A percentile compares a stretch with the other conserved stretches of the same genome.
These are phyloP conservation scores for Microtus oregoni DNA, from an alignment of 2,113 vertebrate species.

Conservation along the genomic window DNA sequence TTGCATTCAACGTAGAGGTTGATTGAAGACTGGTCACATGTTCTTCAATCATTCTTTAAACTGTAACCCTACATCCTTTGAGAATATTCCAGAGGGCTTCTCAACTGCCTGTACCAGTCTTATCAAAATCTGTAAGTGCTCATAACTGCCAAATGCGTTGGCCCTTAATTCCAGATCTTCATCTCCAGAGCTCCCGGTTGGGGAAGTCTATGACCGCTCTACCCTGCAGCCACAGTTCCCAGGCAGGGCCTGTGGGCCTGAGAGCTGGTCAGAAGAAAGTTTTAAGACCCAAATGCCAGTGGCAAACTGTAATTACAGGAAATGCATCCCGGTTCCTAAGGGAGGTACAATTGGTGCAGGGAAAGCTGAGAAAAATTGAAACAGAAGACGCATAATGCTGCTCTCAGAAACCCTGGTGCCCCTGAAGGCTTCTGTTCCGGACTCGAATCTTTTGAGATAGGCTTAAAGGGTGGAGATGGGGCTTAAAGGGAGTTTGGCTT, in stretches of 20 bases:
- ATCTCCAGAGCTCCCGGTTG: background rate
- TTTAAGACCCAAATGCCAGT: slow-evolving; percentile 55
- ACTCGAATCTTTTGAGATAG: slow-evolving; percentile 29
- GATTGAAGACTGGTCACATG: background rate
- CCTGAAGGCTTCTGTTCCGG: background rate
- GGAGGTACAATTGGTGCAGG: slow-evolving; percentile 62
- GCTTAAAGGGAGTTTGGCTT: background rate
- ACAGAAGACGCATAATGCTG: slow-evolving; percentile 33
- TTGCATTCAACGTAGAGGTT: too few species aligned
- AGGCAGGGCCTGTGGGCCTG: background rate
- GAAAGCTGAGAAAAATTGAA: slow-evolving; percentile 74
- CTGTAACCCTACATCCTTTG: background rate
- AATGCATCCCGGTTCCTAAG: background rate
- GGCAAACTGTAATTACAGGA: slow-evolving; percentile 58
- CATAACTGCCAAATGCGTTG: background rate
- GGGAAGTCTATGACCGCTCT: background rate
- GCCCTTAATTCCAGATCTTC: slow-evolving; percentile 21
- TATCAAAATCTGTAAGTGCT: background rate
- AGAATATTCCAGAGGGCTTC: background rate
- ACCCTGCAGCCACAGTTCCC: background rate
- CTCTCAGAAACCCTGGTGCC: slow-evolving; percentile 46
- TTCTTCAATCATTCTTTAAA: slow-evolving; percentile 16
- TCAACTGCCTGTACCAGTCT: background rate
- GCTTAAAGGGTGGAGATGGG: background rate
- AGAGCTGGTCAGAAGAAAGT: slow-evolving; percentile 20